These are phyloP conservation scores for Microplitis deprimator DNA, from an alignment of 2,888 invertebrate genomes.

Conservation along the genomic window DNA sequence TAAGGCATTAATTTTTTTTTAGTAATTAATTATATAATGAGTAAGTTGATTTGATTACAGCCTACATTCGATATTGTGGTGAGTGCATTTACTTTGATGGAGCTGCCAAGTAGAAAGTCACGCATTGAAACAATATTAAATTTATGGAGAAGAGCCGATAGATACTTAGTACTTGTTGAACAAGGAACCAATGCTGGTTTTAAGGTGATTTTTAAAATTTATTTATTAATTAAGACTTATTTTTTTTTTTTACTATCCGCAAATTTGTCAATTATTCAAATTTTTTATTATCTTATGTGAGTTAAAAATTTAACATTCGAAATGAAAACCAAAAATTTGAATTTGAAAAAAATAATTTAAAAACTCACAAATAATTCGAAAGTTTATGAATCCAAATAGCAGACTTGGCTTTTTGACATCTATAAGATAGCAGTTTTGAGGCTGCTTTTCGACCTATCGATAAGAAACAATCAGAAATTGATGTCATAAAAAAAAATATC, in stretches of 20 bases:
- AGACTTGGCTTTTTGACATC: too few species aligned
- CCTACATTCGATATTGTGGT: slow-evolving; percentile 85
- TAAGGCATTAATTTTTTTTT: slow-evolving; percentile 60
- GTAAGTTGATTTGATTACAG: slow-evolving; percentile 62
- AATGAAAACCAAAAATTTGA: not conserved
- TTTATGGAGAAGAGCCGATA: slow-evolving; percentile 89
- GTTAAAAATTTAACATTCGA: too few species aligned
- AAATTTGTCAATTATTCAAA: too few species aligned
- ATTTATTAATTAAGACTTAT: slow-evolving; percentile 2
- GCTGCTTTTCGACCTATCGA: too few species aligned
- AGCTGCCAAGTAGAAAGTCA: slow-evolving; percentile 79
- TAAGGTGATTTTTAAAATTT: slow-evolving; percentile 70
- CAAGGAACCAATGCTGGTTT: slow-evolving; percentile 88
- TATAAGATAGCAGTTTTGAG: too few species aligned
- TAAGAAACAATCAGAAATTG: too few species aligned
- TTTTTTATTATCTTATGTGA: too few species aligned
- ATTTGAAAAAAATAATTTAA: slow-evolving; percentile 13
- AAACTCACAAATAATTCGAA: too few species aligned
- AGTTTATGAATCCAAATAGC: too few species aligned
- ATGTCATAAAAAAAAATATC: too few species aligned
- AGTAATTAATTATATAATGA: slow-evolving; percentile 59
- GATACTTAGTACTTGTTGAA: slow-evolving; percentile 88
- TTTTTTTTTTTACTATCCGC: too few species aligned
- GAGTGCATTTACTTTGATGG: slow-evolving; percentile 86
- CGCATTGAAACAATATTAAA: slow-evolving; percentile 82